These are phyloP conservation scores for Lota lota DNA, from an alignment of 2,113 vertebrate species.

Conservation along the genomic window DNA sequence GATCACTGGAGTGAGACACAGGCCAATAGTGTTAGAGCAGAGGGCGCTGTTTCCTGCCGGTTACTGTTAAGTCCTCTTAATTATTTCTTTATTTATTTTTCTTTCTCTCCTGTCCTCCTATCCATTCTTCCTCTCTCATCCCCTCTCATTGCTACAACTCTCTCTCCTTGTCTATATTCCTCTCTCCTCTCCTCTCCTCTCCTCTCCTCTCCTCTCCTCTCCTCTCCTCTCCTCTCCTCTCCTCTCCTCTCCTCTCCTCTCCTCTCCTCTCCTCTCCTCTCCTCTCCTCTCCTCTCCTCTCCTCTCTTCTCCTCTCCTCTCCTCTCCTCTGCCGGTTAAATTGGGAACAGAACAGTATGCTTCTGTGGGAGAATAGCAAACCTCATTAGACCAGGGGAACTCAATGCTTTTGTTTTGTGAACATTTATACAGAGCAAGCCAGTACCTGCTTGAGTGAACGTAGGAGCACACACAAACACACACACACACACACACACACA, in stretches of 20 bases:
- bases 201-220: constrained; percentile 6
- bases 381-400: too few species aligned
- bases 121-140: neutral
- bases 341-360: too few species aligned
- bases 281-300: neutral
- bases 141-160: neutral
- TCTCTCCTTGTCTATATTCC: neutral
- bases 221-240: constrained; percentile 7
- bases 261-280: neutral
- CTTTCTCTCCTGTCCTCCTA: neutral
- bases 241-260: neutral
- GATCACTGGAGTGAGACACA: constrained; percentile 57
- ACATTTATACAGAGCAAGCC: too few species aligned
- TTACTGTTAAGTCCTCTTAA: neutral
- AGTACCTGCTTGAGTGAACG: neutral
- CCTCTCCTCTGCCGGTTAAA: constrained; percentile 6
- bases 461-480: constrained; percentile 8
- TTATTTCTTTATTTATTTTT: neutral
- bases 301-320: constrained; percentile 10
- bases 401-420: too few species aligned
- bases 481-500: constrained; percentile 7
- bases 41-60: too few species aligned
- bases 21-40: constrained; percentile 20
- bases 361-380: too few species aligned
- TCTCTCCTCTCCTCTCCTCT: constrained; percentile 1